Base-by-base conservation (phyloP, 2,888 invertebrate genomes). In the Protula sp. region DNA sequence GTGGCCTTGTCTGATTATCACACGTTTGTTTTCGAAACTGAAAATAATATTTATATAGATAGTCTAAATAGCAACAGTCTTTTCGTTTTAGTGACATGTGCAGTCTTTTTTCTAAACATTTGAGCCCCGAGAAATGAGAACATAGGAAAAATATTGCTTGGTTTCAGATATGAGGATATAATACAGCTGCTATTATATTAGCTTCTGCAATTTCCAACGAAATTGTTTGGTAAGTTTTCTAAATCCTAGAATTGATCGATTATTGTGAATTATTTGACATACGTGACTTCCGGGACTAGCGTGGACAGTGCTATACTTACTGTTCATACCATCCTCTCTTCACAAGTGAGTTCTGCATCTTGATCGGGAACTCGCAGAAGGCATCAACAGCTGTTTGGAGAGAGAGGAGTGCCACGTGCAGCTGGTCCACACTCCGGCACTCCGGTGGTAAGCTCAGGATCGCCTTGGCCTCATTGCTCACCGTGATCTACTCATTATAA, bases 311-410 rank as follows among this genome's bases (percentile, higher is more conserved):
- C n/a, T 22, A n/a, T 54, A 59, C 76, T 71, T 61, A 79, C 77
- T 71, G 68, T 64, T 79, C 78, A 65, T 78, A 79, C 74, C 75
- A 77, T 31, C 77, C 77, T 3, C 72, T 72, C 51, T 70, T 63
- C 26, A 75, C 76, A 2, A 79, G 69, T 3, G 77, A 73, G 54
- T 70, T 56, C 66, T 79, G 77, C 71, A 79, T 73, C 9, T 73
- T 72, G 47, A 72, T 74, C 19, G 79, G 79, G 60, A 76, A 79
- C 59, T 79, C 78, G 22, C 74, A 68, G 61, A 79, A 79, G 1
- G 77, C 74, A 14, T 74, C 73, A 4, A 78, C 76, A 0, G 75
- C 69, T 54, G 73, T 72, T 47, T 72, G 72, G 22, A 79, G 68
- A 0, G 75, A 69, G 27, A 76, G 65, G 47, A 77, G 61, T 2